These are phyloP conservation scores for Endomychus coccineus DNA, from an alignment of 2,888 invertebrate species.

Conservation along the genomic window DNA sequence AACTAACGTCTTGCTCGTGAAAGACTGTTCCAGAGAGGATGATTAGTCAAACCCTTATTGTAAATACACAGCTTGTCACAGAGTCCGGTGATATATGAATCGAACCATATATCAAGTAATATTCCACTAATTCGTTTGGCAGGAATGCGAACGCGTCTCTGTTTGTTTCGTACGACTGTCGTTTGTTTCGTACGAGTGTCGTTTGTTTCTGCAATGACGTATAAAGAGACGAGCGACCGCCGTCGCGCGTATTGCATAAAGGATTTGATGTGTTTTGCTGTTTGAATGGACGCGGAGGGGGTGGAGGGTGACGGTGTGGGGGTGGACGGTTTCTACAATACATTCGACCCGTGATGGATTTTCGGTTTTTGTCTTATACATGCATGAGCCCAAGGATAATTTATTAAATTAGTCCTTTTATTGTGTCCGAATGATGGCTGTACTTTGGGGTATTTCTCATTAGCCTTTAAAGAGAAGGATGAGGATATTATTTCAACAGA, in stretches of 20 bases:
- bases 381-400: conserved; percentile 20
- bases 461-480: too few species aligned
- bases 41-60: conserved; percentile 1
- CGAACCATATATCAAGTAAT: conserved; percentile 2
- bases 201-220: conserved; percentile 1
- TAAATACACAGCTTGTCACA: conserved; percentile 1
- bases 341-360: conserved; percentile 9
- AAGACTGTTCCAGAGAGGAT: neutral
- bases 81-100: conserved; percentile 4
- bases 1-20: too few species aligned
- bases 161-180: conserved; percentile 2
- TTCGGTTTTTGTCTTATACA: conserved; percentile 8
- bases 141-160: neutral
- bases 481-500: too few species aligned
- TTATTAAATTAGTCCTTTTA: conserved; percentile 31
- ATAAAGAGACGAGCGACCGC: neutral
- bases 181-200: too few species aligned
- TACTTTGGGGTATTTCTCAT: too few species aligned
- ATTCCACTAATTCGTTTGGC: conserved; percentile 1
- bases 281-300: conserved; percentile 1
- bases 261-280: conserved; percentile 5
- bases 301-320: neutral
- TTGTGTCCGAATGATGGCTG: too few species aligned
- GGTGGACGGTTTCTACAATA: too few species aligned
- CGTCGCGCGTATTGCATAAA: neutral